Percentiles rank a stretch among this genome's conserved stretches.
These are phyloP conservation scores for Hydrotaea diabolus DNA, from an alignment of 2,888 invertebrate genomes.

Conservation along the genomic window DNA sequence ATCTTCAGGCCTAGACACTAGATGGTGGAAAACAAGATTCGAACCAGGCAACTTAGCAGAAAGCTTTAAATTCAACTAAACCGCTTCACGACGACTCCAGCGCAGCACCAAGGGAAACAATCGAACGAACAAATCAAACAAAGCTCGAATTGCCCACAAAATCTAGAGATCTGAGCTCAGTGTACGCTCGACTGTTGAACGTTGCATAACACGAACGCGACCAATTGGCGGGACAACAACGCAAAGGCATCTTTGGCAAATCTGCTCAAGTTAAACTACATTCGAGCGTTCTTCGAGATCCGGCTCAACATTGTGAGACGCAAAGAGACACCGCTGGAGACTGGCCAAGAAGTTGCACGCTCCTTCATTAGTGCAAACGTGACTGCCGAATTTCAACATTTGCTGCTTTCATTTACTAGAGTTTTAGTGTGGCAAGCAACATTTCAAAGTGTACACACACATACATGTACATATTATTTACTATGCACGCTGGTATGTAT, in stretches of 20 bases:
- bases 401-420: conserved; percentile 2
- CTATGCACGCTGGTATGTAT: no score
- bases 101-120: no score
- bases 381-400: conserved; percentile 34
- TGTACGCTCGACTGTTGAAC: conserved; percentile 11
- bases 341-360: background rate
- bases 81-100: background rate
- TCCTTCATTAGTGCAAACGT: background rate
- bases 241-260: background rate
- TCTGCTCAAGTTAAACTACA: background rate
- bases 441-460: background rate
- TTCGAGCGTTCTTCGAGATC: background rate
- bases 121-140: no score
- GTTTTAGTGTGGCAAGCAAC: conserved; percentile 21
- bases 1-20: conserved; percentile 26
- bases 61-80: conserved; percentile 3
- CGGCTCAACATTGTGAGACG: background rate
- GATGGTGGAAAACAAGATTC: conserved; percentile 2
- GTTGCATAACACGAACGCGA: conserved; percentile 33
- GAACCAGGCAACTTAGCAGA: background rate
- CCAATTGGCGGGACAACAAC: background rate
- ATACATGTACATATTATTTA: background rate
- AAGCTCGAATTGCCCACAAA: background rate
- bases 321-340: background rate
- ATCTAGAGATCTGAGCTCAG: conserved; percentile 34